Evolutionary conservation across 2,113 vertebrate species (phyloP).

Genomic region (Psittacus erithacus): DNA sequence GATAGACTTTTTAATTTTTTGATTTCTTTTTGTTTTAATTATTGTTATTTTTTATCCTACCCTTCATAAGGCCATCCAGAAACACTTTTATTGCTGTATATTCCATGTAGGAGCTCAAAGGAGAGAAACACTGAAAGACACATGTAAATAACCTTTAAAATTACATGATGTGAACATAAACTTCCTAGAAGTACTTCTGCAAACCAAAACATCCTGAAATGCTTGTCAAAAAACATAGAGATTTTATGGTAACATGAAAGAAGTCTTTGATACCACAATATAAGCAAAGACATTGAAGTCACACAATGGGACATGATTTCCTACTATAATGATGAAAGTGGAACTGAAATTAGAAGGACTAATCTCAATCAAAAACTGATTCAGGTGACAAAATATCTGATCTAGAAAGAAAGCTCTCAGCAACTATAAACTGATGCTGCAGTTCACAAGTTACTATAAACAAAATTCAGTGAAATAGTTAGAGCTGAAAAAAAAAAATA

Average conservation of each 20-base stretch:
- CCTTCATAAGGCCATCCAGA: not conserved
- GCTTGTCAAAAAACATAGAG: accelerated
- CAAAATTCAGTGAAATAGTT: not conserved
- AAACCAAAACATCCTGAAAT: not conserved
- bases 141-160: not conserved
- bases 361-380: not conserved
- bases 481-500: not conserved
- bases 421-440: not conserved
- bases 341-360: not conserved
- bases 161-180: not conserved
- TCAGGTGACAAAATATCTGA: not conserved
- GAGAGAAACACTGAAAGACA: not conserved
- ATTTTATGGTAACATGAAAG: not conserved
- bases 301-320: not conserved
- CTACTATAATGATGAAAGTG: not conserved
- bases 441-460: not conserved
- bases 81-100: not conserved
- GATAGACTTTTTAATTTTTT: not conserved
- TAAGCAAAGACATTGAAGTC: not conserved
- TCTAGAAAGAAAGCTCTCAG: not conserved
- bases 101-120: not conserved
- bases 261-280: not conserved
- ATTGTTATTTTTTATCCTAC: not conserved
- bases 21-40: not conserved
- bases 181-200: not conserved